phyloP scores from a whole-genome alignment of 2,113 vertebrate genomes.

The Coptodon bakossiorum region DNA sequence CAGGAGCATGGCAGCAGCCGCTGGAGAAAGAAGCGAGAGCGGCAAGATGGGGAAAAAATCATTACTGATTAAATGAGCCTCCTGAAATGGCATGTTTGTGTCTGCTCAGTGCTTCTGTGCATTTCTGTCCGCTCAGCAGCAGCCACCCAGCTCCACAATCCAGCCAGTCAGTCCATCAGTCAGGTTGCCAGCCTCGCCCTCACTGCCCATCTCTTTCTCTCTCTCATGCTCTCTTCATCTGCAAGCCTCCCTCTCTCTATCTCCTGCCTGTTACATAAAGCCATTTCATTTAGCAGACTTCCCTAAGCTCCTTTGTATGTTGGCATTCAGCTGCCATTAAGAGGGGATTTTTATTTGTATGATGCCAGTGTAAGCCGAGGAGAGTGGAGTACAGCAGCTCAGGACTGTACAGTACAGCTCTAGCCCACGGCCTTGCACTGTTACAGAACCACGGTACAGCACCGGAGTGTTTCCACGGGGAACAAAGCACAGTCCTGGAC shows the following conservation, averaged over 20 bases:
- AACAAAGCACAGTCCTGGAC: neutral
- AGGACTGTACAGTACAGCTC: slow-evolving; percentile 38
- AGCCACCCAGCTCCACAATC: slow-evolving; percentile 33
- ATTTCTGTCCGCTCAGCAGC: slow-evolving; percentile 64
- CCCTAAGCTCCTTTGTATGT: slow-evolving; percentile 67
- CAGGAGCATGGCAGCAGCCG: neutral
- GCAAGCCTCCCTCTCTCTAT: slow-evolving; percentile 12
- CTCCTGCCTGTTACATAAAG: slow-evolving; percentile 64
- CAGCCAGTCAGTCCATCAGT: slow-evolving; percentile 60
- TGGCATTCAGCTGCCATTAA: slow-evolving; percentile 71
- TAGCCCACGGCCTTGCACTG: slow-evolving; percentile 19
- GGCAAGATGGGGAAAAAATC: slow-evolving; percentile 51
- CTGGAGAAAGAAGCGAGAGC: slow-evolving; percentile 34
- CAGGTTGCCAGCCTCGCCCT: slow-evolving; percentile 48
- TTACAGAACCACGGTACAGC: slow-evolving; percentile 33
- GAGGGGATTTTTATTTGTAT: slow-evolving; percentile 69
- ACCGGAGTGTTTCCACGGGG: slow-evolving; percentile 12
- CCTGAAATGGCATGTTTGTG: slow-evolving; percentile 70
- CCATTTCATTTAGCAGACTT: slow-evolving; percentile 63
- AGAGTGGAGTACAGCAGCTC: slow-evolving; percentile 38
- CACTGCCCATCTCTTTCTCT: slow-evolving; percentile 26
- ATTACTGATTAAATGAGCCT: slow-evolving; percentile 72
- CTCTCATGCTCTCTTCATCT: neutral
- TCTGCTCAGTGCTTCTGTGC: slow-evolving; percentile 61
- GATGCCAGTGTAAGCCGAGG: slow-evolving; percentile 59